phyloP scores from a whole-genome alignment of 1,140 invertebrate genomes.

The Drosophila auraria region DNA sequence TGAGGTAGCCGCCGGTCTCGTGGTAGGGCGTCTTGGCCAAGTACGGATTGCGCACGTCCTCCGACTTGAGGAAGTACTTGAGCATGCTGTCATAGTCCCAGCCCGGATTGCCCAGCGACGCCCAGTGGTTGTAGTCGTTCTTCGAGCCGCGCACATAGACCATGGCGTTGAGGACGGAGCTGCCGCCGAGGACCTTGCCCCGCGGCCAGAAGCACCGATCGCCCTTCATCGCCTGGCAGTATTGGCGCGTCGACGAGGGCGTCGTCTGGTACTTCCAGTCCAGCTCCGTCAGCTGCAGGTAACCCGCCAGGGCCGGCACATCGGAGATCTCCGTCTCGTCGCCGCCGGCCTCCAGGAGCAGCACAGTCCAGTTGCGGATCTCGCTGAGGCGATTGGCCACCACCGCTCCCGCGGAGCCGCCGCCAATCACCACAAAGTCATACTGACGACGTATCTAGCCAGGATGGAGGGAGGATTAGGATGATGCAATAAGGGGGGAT shows the following conservation, averaged over 20 bases:
- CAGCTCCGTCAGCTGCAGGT: conserved; percentile 91
- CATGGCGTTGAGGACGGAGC: conserved; percentile 97
- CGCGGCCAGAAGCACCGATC: conserved; percentile 95
- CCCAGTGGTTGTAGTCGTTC: conserved; percentile 97
- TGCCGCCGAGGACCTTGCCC: conserved; percentile 96
- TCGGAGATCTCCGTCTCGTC: conserved; percentile 93
- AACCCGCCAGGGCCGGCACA: conserved; percentile 91
- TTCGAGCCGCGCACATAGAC: conserved; percentile 97
- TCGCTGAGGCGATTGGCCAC: conserved; percentile 95
- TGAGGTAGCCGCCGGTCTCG: conserved; percentile 91
- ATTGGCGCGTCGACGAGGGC: conserved; percentile 90
- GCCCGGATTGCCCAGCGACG: conserved; percentile 92
- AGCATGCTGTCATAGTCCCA: conserved; percentile 96
- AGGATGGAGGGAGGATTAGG: too few species aligned
- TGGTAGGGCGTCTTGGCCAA: conserved; percentile 91
- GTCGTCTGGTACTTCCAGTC: conserved; percentile 98
- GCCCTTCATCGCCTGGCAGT: conserved; percentile 93
- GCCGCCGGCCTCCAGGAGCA: conserved; percentile 93
- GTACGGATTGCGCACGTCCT: conserved; percentile 94
- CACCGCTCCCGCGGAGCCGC: conserved; percentile 96
- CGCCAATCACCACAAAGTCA: conserved; percentile 95
- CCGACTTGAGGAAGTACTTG: conserved; percentile 95
- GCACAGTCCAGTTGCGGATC: conserved; percentile 91
- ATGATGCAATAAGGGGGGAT: too few species aligned
- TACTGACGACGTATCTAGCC: conserved; percentile 89